phyloP scores from a whole-genome alignment of 2,888 invertebrate species.

The Dasypolia templi region DNA sequence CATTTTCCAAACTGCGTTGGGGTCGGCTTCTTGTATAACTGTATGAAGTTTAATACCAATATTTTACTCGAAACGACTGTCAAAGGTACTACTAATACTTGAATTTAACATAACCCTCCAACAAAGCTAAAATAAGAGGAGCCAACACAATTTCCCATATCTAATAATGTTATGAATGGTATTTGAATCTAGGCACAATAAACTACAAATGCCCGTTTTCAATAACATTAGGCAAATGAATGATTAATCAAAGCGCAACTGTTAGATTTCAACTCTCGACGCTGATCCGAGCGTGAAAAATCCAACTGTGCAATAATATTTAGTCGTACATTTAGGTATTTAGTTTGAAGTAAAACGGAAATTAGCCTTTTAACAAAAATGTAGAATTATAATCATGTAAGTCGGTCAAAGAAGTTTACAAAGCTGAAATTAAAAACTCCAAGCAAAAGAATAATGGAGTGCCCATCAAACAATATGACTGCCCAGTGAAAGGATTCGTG shows the following conservation, averaged over 20 bases:
- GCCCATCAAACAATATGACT: neutral
- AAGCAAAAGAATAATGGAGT: neutral
- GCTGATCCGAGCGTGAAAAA: too few relatives aligned
- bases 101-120: neutral
- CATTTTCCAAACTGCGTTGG: too few relatives aligned
- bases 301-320: too few relatives aligned
- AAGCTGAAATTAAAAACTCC: neutral
- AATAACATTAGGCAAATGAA: too few relatives aligned
- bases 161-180: neutral
- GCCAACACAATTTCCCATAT: neutral
- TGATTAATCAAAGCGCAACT: too few relatives aligned
- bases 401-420: neutral
- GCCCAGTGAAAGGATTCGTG: neutral
- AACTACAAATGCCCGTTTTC: too few relatives aligned
- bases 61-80: neutral
- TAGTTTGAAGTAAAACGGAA: too few relatives aligned
- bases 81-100: neutral
- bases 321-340: too few relatives aligned
- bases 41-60: too few relatives aligned
- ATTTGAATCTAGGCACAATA: neutral
- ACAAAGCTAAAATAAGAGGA: neutral
- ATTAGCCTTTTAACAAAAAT: too few relatives aligned
- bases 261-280: too few relatives aligned
- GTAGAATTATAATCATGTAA: neutral
- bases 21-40: too few relatives aligned